phyloP scores from a whole-genome alignment of 1,140 invertebrate species.

The Physella acuta region DNA sequence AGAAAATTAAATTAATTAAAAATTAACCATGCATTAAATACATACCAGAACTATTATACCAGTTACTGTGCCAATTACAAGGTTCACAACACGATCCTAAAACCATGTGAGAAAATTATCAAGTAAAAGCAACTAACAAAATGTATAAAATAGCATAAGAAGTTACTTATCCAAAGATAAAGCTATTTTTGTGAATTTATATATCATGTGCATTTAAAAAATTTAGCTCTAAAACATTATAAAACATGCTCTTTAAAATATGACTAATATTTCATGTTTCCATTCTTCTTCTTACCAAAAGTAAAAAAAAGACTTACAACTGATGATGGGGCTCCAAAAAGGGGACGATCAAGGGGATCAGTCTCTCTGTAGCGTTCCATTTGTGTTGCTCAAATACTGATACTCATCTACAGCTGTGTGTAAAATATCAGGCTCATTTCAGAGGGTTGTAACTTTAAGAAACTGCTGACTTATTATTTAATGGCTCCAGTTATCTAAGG shows the following conservation, averaged over 20 bases:
- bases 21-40: conserved; percentile 12
- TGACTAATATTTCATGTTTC: neutral
- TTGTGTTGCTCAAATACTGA: too few species aligned
- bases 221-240: too few species aligned
- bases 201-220: too few species aligned
- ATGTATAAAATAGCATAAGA: neutral
- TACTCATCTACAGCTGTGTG: too few species aligned
- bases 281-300: neutral
- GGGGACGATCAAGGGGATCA: neutral
- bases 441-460: too few species aligned
- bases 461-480: too few species aligned
- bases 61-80: conserved; percentile 50
- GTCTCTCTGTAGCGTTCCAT: neutral
- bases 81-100: conserved; percentile 54
- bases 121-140: neutral
- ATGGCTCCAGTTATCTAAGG: too few species aligned
- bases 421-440: too few species aligned
- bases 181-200: too few species aligned
- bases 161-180: too few species aligned
- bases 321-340: neutral
- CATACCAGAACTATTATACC: conserved; percentile 48
- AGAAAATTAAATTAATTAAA: neutral
- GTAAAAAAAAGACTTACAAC: neutral
- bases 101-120: conserved; percentile 22
- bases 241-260: too few species aligned